Conservation (phyloP, 2,113 vertebrate genomes). For the Egretta garzetta region DNA sequence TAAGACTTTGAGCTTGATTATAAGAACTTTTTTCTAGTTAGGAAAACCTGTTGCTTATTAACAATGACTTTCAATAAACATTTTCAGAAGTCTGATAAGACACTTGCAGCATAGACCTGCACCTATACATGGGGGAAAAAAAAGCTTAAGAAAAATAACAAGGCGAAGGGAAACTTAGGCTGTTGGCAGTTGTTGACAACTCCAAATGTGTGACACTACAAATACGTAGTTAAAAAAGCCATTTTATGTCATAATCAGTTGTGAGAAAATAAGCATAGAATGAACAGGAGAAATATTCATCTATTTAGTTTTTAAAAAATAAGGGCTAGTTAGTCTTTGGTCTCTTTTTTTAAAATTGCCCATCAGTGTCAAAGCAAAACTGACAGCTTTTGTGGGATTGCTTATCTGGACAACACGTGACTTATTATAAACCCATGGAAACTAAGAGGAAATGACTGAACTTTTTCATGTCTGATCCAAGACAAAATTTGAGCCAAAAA, state of each 20-base stretch:
- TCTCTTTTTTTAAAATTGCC: neutral
- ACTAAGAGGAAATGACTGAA: neutral
- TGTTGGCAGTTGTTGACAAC: neutral
- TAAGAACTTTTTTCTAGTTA: neutral
- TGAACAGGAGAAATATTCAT: neutral
- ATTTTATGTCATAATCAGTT: neutral
- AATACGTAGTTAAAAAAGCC: neutral
- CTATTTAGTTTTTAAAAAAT: neutral
- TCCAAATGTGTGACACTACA: neutral
- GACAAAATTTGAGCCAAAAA: neutral
- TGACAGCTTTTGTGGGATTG: neutral
- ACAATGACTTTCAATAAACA: neutral
- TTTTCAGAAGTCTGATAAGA: neutral
- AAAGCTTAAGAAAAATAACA: neutral
- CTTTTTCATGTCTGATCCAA: neutral
- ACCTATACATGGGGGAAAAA: fast-evolving
- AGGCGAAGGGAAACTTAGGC: neutral
- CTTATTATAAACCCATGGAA: neutral
- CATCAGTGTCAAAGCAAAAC: neutral
- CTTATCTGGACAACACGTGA: neutral
- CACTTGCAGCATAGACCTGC: neutral
- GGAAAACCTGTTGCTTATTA: neutral
- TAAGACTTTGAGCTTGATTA: neutral
- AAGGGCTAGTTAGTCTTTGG: neutral
- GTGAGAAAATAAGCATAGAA: neutral